phyloP scores from a whole-genome alignment of 2,888 invertebrate species.

The Caenorhabditis sp. region DNA sequence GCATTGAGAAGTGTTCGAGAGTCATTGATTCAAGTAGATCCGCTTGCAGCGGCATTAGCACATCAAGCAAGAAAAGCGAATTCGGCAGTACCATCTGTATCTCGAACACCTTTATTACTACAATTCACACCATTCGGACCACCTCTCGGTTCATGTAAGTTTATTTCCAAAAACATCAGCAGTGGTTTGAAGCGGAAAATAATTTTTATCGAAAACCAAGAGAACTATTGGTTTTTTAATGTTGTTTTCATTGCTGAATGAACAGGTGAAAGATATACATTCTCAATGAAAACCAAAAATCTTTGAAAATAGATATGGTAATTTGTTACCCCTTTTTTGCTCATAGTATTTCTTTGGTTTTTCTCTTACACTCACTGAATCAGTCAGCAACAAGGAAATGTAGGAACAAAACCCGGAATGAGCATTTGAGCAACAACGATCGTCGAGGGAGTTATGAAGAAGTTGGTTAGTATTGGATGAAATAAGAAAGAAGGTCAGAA shows the following conservation, averaged over 20 bases:
- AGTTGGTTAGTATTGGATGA: neutral
- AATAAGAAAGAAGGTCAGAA: neutral
- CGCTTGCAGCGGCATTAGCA: conserved; percentile 54
- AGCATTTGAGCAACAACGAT: conserved; percentile 20
- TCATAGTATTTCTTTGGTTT: neutral
- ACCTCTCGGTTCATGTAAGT: conserved; percentile 45
- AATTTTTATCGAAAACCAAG: no score
- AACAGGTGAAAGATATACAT: neutral
- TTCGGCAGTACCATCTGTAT: conserved; percentile 40
- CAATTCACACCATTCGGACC: conserved; percentile 59
- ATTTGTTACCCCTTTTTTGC: neutral
- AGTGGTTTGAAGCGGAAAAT: no score
- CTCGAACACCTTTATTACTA: conserved; percentile 54
- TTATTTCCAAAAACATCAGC: no score
- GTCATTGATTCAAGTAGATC: conserved; percentile 57
- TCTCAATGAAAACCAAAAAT: no score
- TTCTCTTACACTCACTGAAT: neutral
- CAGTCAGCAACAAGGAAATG: neutral
- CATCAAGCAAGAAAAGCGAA: conserved; percentile 42
- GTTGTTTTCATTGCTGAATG: conserved; percentile 16
- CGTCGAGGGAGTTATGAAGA: conserved; percentile 40
- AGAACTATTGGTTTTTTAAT: neutral
- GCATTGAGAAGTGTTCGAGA: conserved; percentile 58
- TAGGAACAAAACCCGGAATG: conserved; percentile 8
- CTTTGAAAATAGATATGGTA: no score